Evolutionary conservation across 2,797 vertebrate species (phyloP).

Genomic region (Semotilus atromaculatus): DNA sequence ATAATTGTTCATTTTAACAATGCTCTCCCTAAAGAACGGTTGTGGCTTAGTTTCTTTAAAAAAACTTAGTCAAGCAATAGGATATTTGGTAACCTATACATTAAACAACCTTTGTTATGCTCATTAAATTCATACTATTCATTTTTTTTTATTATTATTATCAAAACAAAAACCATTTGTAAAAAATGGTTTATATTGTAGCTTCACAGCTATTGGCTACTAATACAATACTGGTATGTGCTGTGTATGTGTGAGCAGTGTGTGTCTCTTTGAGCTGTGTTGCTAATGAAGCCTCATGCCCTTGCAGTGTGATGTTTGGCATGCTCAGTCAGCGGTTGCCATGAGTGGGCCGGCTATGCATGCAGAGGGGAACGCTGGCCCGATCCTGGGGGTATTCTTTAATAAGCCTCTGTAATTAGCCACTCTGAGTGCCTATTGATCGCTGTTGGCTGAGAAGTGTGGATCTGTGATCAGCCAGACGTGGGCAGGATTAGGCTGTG

Average conservation of each 20-base stretch:
- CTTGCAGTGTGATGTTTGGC: conserved; percentile 69
- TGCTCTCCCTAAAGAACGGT: background rate
- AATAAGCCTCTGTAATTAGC: conserved; percentile 72
- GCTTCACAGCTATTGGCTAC: background rate
- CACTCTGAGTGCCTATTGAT: conserved; percentile 72
- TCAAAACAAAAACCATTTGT: background rate
- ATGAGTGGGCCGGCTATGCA: conserved; percentile 61
- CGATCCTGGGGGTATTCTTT: conserved; percentile 71
- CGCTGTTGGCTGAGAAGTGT: conserved; percentile 58
- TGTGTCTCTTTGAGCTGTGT: conserved; percentile 25
- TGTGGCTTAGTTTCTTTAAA: background rate
- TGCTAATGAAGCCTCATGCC: conserved; percentile 59
- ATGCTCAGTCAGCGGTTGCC: conserved; percentile 72
- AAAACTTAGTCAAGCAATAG: background rate
- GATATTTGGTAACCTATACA: background rate
- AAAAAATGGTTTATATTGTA: background rate
- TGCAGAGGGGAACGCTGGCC: conserved; percentile 60
- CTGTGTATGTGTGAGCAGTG: background rate
- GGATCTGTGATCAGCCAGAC: conserved; percentile 68
- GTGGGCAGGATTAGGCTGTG: conserved; percentile 63
- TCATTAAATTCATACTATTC: background rate
- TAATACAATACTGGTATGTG: conserved; percentile 4
- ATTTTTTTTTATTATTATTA: background rate
- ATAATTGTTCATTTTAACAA: background rate
- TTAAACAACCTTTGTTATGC: background rate